Evolutionary conservation across 2,113 vertebrate species (phyloP).

Genomic region (Tragulus kanchil): DNA sequence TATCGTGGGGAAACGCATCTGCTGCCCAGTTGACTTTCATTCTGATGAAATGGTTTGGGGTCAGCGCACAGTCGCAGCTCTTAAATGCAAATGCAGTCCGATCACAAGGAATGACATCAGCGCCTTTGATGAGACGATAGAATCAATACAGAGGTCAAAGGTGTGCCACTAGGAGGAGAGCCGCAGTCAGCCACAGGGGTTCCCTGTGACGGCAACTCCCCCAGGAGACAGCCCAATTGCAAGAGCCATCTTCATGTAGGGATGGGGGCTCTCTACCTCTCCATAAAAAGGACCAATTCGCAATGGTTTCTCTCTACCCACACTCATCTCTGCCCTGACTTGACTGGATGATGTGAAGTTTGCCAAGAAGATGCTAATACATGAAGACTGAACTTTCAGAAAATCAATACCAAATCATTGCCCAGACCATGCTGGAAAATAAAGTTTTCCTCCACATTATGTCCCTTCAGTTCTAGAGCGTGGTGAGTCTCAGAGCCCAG

Average conservation of each 20-base stretch:
- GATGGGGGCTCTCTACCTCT: slow-evolving; percentile 45
- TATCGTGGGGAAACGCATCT: slow-evolving; percentile 80
- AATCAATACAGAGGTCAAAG: slow-evolving; percentile 81
- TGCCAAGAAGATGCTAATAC: slow-evolving; percentile 84
- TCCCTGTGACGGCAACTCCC: slow-evolving; percentile 79
- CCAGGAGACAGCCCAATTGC: slow-evolving; percentile 27
- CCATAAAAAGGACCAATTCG: not conserved
- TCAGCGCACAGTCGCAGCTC: slow-evolving; percentile 72
- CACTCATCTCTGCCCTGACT: slow-evolving; percentile 70
- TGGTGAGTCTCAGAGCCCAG: slow-evolving; percentile 64
- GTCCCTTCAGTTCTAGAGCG: slow-evolving; percentile 55
- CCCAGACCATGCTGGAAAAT: slow-evolving; percentile 66
- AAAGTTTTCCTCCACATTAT: slow-evolving; percentile 67
- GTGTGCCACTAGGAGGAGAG: slow-evolving; percentile 72
- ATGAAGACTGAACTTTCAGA: slow-evolving; percentile 82
- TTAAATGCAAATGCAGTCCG: slow-evolving; percentile 83
- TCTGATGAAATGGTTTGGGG: slow-evolving; percentile 81
- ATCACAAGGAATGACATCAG: slow-evolving; percentile 76
- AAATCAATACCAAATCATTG: slow-evolving; percentile 86
- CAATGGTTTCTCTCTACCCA: slow-evolving; percentile 72
- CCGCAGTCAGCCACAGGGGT: slow-evolving; percentile 72
- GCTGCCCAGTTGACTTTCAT: slow-evolving; percentile 78
- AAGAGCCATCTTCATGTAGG: slow-evolving; percentile 66
- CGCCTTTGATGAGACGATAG: slow-evolving; percentile 80
- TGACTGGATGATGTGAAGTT: slow-evolving; percentile 83